A percentile compares a stretch with the other conserved stretches of the same genome.
Evolutionary conservation across 2,888 invertebrate species (phyloP).

Genomic region (Tolmerus cingulatus): DNA sequence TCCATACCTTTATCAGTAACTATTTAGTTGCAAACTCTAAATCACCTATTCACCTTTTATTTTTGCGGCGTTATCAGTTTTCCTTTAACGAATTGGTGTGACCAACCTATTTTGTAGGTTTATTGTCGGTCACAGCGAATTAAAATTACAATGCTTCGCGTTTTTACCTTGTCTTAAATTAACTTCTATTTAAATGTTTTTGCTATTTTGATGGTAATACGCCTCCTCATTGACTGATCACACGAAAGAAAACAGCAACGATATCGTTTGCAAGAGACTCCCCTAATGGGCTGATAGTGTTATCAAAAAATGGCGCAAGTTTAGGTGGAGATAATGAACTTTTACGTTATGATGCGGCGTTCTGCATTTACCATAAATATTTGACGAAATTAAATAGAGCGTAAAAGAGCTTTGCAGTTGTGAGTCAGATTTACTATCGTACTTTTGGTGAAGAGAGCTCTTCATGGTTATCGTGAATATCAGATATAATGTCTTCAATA

Average conservation of each 20-base stretch:
- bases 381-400: background rate
- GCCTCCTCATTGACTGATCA: conserved; percentile 8
- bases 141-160: background rate
- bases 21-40: background rate
- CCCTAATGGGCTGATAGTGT: conserved; percentile 22
- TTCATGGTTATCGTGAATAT: background rate
- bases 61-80: background rate
- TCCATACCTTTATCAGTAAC: conserved; percentile 24
- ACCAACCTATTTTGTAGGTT: background rate
- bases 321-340: background rate
- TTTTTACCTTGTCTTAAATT: background rate
- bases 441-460: background rate
- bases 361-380: background rate
- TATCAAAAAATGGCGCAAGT: background rate
- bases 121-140: background rate
- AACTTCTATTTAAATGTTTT: background rate
- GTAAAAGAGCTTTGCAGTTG: background rate
- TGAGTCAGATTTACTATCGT: background rate
- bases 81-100: background rate
- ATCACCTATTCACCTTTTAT: conserved; percentile 12
- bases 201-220: background rate
- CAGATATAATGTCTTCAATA: background rate
- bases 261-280: background rate
- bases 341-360: background rate
- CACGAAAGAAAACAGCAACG: background rate